A percentile compares a stretch with the other conserved stretches of the same genome.
phyloP scores from a whole-genome alignment of 2,113 vertebrate species.

The Gobio gobio region DNA sequence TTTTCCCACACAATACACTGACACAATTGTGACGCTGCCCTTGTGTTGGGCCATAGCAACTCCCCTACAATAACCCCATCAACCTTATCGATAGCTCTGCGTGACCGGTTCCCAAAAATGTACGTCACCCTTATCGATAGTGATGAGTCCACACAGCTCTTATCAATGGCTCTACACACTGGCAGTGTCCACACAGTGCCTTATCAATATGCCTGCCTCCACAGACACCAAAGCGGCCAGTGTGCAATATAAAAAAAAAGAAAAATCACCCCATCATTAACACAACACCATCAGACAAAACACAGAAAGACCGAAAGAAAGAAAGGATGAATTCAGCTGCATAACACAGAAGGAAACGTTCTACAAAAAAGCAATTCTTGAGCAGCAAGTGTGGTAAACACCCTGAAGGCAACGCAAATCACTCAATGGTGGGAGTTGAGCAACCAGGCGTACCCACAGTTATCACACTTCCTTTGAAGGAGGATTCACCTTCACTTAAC shows the following conservation, averaged over 20 bases:
- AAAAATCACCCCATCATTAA: conserved; percentile 70
- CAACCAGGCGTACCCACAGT: not conserved
- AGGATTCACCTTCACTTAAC: not conserved
- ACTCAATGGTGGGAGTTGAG: not conserved
- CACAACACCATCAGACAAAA: conserved; percentile 72
- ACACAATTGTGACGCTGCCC: conserved; percentile 41
- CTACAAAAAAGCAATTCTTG: not conserved
- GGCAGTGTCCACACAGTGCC: conserved; percentile 59
- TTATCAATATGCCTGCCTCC: conserved; percentile 74
- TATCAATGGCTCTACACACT: conserved; percentile 61
- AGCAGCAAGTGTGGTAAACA: conserved; percentile 5
- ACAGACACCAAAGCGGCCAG: conserved; percentile 68
- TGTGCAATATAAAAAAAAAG: conserved; percentile 71
- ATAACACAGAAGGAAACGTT: not conserved
- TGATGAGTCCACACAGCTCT: conserved; percentile 61
- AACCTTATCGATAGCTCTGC: conserved; percentile 47
- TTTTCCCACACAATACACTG: conserved; percentile 42
- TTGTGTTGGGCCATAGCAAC: conserved; percentile 55
- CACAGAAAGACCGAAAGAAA: not conserved
- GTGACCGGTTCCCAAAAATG: conserved; percentile 62
- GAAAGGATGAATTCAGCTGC: not conserved
- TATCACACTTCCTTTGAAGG: not conserved
- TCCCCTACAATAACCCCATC: conserved; percentile 49
- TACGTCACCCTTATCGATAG: conserved; percentile 67
- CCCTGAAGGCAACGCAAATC: conserved; percentile 22